Evolutionary conservation across 2,113 vertebrate species (phyloP).

Genomic region (Apistogramma diplotaenia): DNA sequence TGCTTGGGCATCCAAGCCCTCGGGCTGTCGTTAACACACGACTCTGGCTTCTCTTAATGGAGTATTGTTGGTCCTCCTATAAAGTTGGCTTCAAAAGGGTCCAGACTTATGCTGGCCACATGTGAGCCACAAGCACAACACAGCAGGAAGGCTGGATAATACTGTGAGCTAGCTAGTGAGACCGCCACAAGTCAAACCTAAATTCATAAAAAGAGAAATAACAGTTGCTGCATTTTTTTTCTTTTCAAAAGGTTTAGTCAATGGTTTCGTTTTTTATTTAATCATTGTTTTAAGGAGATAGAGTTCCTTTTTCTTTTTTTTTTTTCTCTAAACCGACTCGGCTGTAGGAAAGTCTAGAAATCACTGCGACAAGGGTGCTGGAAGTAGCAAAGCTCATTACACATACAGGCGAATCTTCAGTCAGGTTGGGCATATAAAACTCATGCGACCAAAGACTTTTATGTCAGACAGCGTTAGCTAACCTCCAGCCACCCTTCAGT

Average conservation of each 20-base stretch:
- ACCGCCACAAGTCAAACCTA: background rate
- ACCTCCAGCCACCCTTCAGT: slow-evolving; percentile 51
- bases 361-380: background rate
- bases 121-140: slow-evolving; percentile 42
- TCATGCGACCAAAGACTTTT: background rate
- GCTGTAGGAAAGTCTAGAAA: background rate
- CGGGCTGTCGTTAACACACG: slow-evolving; percentile 64
- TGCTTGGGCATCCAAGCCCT: slow-evolving; percentile 62
- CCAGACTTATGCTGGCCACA: slow-evolving; percentile 31
- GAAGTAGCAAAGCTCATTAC: background rate
- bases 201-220: slow-evolving; percentile 6
- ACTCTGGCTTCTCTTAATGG: slow-evolving; percentile 69
- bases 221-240: background rate
- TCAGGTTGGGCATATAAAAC: background rate
- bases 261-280: background rate
- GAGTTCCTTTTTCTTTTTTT: background rate
- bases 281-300: background rate
- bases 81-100: slow-evolving; percentile 60
- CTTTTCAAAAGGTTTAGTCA: background rate
- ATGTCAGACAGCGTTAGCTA: slow-evolving; percentile 27
- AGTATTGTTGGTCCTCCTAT: slow-evolving; percentile 69
- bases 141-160: slow-evolving; percentile 16
- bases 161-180: background rate
- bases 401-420: background rate
- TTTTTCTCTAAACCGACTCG: background rate